Percentiles rank a stretch among this genome's conserved stretches.
phyloP scores from a whole-genome alignment of 1,140 invertebrate species.

The Gonatopus flavifemur region DNA sequence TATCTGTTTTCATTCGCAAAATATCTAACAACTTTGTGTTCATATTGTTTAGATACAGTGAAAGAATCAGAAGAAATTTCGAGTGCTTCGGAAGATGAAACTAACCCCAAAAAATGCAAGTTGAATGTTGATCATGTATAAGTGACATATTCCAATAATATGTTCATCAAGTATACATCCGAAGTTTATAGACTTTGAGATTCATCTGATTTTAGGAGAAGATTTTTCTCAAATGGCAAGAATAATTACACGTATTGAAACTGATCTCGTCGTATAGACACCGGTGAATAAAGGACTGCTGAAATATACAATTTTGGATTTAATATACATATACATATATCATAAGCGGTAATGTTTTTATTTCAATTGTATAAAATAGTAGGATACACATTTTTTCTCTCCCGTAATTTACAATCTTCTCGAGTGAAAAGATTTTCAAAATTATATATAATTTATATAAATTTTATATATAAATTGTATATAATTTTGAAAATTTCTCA shows the following conservation, averaged over 20 bases:
- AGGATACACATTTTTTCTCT: no score
- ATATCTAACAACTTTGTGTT: neutral
- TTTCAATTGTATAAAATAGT: no score
- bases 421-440: no score
- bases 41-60: constrained; percentile 16
- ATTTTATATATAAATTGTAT: no score
- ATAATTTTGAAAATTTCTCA: no score
- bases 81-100: constrained; percentile 16
- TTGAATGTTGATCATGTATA: constrained; percentile 21
- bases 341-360: no score
- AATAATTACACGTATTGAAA: neutral
- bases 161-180: neutral
- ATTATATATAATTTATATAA: no score
- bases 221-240: neutral
- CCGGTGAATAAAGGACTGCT: no score
- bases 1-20: neutral
- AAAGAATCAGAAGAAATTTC: constrained; percentile 21
- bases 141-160: constrained; percentile 1
- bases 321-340: no score
- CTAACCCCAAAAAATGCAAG: constrained; percentile 42
- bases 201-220: neutral
- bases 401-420: no score
- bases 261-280: no score
- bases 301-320: no score
- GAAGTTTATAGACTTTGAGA: neutral